Evolutionary conservation across 2,888 invertebrate species (phyloP).

Genomic region (Cryptocephalus primarius): DNA sequence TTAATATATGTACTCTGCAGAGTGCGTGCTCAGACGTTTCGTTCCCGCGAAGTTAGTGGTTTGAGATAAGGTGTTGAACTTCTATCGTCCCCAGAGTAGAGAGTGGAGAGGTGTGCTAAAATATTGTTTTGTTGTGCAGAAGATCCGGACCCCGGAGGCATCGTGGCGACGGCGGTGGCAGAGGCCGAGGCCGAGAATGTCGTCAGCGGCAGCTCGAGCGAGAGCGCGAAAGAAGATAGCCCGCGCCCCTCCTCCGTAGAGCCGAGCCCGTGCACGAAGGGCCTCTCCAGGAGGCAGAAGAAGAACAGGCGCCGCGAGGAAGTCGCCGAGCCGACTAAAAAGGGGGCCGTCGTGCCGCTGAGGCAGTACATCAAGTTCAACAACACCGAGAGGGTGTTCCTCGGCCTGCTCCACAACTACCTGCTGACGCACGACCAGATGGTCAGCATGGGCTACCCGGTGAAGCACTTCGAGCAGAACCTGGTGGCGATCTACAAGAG

Average conservation of each 20-base stretch:
- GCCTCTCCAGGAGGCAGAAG: slow-evolving; percentile 43
- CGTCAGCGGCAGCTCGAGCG: slow-evolving; percentile 22
- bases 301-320: slow-evolving; percentile 36
- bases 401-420: slow-evolving; percentile 48
- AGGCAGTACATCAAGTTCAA: slow-evolving; percentile 36
- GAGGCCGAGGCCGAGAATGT: slow-evolving; percentile 14
- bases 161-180: slow-evolving; percentile 17
- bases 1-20: too few species aligned
- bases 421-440: slow-evolving; percentile 51
- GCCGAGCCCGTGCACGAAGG: slow-evolving; percentile 34
- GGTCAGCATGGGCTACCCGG: slow-evolving; percentile 60
- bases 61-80: slow-evolving; percentile 1
- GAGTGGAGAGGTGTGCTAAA: slow-evolving; percentile 8
- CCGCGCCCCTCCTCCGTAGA: slow-evolving; percentile 39
- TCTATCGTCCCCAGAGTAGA: background rate
- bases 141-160: slow-evolving; percentile 37
- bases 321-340: slow-evolving; percentile 5
- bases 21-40: too few species aligned
- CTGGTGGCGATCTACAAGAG: slow-evolving; percentile 4
- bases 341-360: slow-evolving; percentile 29
- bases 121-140: slow-evolving; percentile 26
- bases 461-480: slow-evolving; percentile 37
- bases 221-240: slow-evolving; percentile 23
- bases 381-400: slow-evolving; percentile 44
- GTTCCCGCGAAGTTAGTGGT: background rate